Base-by-base conservation (phyloP, 2,888 invertebrate genomes). In the Tridacna gigas region DNA sequence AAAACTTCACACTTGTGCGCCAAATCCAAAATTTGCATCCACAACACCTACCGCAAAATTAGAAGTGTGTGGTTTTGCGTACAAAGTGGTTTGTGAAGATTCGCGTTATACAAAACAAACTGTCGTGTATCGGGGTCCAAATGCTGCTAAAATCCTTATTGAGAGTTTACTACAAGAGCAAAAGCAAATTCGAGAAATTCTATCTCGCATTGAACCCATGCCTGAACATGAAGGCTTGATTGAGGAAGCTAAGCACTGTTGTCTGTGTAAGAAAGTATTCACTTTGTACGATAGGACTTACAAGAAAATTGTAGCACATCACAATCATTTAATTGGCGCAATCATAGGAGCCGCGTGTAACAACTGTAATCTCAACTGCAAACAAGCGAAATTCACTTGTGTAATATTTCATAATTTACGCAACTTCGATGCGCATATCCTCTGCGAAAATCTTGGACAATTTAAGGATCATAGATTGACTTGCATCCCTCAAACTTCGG, bases 101-200 rank as follows among this genome's bases (percentile, higher is more conserved):
- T 37, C 51, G 5, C n/a, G 69, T 26, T 81, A 79, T 48, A 79
- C 75, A 5, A 84, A 84, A 81, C 77, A 81, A 26, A 45, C 81
- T 26, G 74, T 79, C 1, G 66, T 81, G 67, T 82, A 84, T 63
- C 69, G 79, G 22, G 84, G 79, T 45, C 25, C 26, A n/a, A 56
- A 84, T 66, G 84, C 84, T 37, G 56, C 48, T 25, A 47, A 22
- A 20, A 81, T 67, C 47, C 48, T 85, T 18, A 82, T 85, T 25
- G 80, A 82, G 61, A 26, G 48, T 78, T 67, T 86, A 26, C 15
- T 86, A 37, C 9, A 78, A 80, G 85, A 86, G 63, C 67, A 82
- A 47, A 48, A 56, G 60, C 73, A 80, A 73, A 82, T 86, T 48
- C 11, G 71, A 51, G 37, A 77, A 20, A 85, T 85, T 75, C 60